These are phyloP conservation scores for Narcine bancroftii DNA, from an alignment of 2,113 vertebrate genomes.

Conservation along the genomic window DNA sequence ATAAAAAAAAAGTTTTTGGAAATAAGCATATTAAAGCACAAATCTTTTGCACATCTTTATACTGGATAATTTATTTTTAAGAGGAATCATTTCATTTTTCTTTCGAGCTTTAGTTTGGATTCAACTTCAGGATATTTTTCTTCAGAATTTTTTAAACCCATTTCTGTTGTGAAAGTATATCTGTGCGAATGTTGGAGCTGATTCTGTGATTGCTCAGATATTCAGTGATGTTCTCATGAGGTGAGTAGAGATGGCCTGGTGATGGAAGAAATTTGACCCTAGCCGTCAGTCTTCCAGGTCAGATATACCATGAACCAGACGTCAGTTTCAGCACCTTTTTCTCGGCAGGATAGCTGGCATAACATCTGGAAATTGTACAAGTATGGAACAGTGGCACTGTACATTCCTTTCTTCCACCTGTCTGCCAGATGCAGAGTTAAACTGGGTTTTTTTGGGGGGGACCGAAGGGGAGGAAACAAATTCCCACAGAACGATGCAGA, in stretches of 20 bases:
- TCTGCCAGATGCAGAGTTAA: not conserved
- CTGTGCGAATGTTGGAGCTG: not conserved
- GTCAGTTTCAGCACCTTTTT: not conserved
- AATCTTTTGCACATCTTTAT: not conserved
- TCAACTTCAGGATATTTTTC: not conserved
- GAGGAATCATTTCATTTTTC: not conserved
- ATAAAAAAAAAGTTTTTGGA: not conserved
- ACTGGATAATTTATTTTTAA: not conserved
- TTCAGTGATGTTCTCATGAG: not conserved
- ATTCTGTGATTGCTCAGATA: not conserved
- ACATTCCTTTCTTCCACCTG: not conserved
- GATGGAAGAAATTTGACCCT: not conserved
- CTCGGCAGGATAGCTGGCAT: not conserved
- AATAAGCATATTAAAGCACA: not conserved
- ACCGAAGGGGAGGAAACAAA: no score
- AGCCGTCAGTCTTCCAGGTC: not conserved
- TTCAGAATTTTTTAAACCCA: not conserved
- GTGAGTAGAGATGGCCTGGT: not conserved
- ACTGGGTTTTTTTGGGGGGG: no score
- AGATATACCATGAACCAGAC: not conserved
- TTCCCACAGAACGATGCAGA: not conserved
- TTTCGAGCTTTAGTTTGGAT: not conserved
- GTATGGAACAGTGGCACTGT: not conserved
- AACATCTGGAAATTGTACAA: not conserved
- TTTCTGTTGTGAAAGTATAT: not conserved